Evolutionary conservation across 2,888 invertebrate genomes (phyloP).

Genomic region (Hypercompe scribonia): DNA sequence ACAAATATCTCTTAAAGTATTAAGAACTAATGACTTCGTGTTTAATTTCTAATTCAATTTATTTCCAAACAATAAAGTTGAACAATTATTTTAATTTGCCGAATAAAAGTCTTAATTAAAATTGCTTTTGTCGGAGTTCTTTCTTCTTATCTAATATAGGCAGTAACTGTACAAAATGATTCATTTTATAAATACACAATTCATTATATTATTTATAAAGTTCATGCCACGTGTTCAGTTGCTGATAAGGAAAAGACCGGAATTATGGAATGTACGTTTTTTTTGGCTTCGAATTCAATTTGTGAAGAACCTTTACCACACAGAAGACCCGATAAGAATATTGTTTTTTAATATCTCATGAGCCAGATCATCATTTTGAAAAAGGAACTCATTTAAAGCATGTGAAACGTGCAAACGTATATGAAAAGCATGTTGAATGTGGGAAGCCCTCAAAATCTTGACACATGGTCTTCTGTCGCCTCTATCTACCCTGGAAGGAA

Average conservation of each 20-base stretch:
- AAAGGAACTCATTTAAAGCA: no score
- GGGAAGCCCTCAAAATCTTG: no score
- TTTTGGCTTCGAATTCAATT: background rate
- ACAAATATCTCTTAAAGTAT: background rate
- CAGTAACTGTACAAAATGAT: background rate
- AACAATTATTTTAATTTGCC: conserved; percentile 36
- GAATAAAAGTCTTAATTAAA: conserved; percentile 44
- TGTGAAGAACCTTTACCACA: background rate
- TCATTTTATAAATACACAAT: background rate
- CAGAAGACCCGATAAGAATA: background rate
- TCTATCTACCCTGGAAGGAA: no score
- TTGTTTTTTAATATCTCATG: background rate
- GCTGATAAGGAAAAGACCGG: background rate
- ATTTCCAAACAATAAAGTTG: conserved; percentile 17
- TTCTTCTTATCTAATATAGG: conserved; percentile 19
- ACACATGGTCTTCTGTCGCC: no score
- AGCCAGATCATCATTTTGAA: no score
- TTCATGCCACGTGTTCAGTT: background rate
- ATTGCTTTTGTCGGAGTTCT: conserved; percentile 16
- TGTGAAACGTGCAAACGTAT: no score
- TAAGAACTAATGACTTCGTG: background rate
- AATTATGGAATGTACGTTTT: background rate
- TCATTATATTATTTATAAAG: background rate
- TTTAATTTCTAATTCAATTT: conserved; percentile 12
- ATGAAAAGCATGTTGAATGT: no score